phyloP scores from a whole-genome alignment of 2,797 vertebrate species.

The Oreochromis grahami region DNA sequence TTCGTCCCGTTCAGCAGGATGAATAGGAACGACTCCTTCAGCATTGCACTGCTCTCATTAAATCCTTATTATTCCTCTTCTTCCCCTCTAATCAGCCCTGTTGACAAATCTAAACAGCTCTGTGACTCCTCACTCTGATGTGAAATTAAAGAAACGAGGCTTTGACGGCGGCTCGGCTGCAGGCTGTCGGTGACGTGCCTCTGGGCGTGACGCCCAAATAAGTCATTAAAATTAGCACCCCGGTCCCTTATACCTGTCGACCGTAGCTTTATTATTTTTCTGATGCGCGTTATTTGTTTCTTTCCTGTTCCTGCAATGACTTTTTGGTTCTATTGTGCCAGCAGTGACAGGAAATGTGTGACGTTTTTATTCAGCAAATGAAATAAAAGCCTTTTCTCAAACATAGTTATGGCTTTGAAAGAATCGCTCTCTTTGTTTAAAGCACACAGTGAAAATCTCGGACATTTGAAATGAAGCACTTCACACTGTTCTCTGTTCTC shows the following conservation, averaged over 20 bases:
- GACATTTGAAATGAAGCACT: not conserved
- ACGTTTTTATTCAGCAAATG: not conserved
- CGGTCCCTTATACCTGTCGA: not conserved
- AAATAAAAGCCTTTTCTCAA: not conserved
- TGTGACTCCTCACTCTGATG: slow-evolving; percentile 21
- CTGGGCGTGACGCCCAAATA: not conserved
- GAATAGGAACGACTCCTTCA: not conserved
- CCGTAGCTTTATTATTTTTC: not conserved
- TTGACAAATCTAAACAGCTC: slow-evolving; percentile 13
- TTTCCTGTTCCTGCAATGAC: not conserved
- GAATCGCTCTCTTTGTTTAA: accelerated
- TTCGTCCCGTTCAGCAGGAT: not conserved
- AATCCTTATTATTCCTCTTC: not conserved
- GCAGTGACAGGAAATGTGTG: not conserved
- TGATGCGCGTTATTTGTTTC: not conserved
- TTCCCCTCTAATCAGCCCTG: slow-evolving; percentile 9
- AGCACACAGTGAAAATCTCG: not conserved
- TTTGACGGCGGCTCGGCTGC: not conserved
- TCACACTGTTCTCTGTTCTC: not conserved
- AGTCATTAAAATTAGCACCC: slow-evolving; percentile 21
- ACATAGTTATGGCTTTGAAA: not conserved
- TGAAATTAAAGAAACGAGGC: slow-evolving; percentile 19
- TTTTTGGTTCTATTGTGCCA: not conserved
- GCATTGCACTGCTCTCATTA: not conserved
- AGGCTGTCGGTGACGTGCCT: not conserved